Conservation (phyloP, 2,888 invertebrate species). For the Apantesis nais region DNA sequence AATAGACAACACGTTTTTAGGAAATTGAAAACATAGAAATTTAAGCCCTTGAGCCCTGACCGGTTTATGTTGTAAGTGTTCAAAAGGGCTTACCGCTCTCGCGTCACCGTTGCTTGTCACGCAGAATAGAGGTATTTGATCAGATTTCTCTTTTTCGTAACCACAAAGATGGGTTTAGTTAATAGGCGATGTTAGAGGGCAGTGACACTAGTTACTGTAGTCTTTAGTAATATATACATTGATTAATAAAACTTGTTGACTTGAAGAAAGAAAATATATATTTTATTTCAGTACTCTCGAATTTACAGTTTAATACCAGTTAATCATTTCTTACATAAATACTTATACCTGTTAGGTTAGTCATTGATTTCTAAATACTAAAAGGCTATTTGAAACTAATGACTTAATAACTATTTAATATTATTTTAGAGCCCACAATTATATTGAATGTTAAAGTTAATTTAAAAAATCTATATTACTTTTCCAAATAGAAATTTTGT, state of each 20-base stretch:
- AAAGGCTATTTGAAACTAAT: too few species aligned
- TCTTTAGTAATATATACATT: constrained; percentile 3
- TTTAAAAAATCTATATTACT: too few species aligned
- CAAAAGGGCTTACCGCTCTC: constrained; percentile 34
- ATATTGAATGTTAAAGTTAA: too few species aligned
- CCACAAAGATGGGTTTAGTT: constrained; percentile 13
- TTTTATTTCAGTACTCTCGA: background rate
- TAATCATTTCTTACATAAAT: too few species aligned
- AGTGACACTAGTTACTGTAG: constrained; percentile 9
- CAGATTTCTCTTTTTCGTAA: constrained; percentile 46
- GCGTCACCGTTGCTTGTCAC: constrained; percentile 27
- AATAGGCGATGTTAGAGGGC: constrained; percentile 7
- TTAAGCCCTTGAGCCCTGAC: background rate
- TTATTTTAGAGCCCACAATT: too few species aligned
- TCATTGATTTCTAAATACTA: too few species aligned
- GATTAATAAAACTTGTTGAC: constrained; percentile 4
- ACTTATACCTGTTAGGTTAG: too few species aligned
- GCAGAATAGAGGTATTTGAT: constrained; percentile 37
- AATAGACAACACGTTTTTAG: background rate
- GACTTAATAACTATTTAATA: too few species aligned
- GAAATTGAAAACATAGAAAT: background rate
- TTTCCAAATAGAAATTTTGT: too few species aligned
- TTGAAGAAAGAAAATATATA: background rate
- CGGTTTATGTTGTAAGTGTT: constrained; percentile 17
- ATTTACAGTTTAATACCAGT: too few species aligned